These are phyloP conservation scores for Chrysolina haemoptera DNA, from an alignment of 2,888 invertebrate species.

Conservation along the genomic window DNA sequence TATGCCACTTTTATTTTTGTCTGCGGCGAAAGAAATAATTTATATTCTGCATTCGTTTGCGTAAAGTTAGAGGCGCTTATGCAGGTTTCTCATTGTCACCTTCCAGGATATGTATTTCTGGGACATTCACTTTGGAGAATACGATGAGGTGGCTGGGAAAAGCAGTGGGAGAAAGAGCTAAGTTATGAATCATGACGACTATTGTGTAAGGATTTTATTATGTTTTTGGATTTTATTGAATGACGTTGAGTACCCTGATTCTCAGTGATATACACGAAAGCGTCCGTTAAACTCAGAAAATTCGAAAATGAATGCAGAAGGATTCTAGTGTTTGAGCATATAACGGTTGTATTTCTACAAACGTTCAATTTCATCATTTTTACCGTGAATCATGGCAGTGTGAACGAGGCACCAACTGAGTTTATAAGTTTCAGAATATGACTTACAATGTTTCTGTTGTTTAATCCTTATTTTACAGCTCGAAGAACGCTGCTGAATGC, in stretches of 20 bases:
- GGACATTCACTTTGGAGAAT: constrained; percentile 6
- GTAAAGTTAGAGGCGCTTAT: constrained; percentile 22
- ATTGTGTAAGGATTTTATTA: background rate
- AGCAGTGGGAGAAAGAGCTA: background rate
- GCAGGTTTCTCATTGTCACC: constrained; percentile 24
- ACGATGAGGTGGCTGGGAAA: constrained; percentile 7
- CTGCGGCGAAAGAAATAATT: constrained; percentile 32
- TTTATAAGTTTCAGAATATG: too few relatives aligned
- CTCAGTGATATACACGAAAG: too few relatives aligned
- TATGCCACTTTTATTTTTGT: constrained; percentile 32
- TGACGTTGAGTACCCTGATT: background rate
- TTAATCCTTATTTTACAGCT: too few relatives aligned
- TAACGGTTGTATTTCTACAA: too few relatives aligned
- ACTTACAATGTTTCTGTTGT: too few relatives aligned
- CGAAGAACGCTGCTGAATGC: too few relatives aligned
- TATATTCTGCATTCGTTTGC: constrained; percentile 38
- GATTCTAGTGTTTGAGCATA: too few relatives aligned
- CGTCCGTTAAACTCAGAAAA: too few relatives aligned
- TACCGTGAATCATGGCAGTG: too few relatives aligned
- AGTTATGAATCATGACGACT: background rate
- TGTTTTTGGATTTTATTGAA: background rate
- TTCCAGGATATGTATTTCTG: constrained; percentile 1
- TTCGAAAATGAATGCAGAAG: too few relatives aligned
- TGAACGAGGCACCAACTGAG: too few relatives aligned
- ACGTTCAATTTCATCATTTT: too few relatives aligned